A percentile compares a stretch with the other conserved stretches of the same genome.
Conservation (phyloP, 2,113 vertebrate species). For the Festucalex cinctus region DNA sequence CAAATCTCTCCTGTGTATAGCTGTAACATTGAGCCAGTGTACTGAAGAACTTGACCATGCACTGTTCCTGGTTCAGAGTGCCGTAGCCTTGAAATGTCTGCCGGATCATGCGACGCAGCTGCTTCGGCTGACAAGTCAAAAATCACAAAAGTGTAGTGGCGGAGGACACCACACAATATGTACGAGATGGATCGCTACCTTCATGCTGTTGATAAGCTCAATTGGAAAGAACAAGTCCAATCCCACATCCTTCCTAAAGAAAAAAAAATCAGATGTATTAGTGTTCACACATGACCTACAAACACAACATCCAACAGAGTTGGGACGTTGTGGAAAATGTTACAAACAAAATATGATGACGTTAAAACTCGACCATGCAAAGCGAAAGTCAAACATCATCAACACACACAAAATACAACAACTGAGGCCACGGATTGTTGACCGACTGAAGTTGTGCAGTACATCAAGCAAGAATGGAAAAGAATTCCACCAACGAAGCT, state of each 20-base stretch:
- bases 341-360: too few relatives aligned
- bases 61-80: conserved; percentile 59
- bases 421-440: too few relatives aligned
- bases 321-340: too few relatives aligned
- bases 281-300: not conserved
- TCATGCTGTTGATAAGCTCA: conserved; percentile 86
- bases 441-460: too few relatives aligned
- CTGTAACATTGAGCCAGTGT: conserved; percentile 58
- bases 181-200: conserved; percentile 66
- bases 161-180: not conserved
- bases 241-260: conserved; percentile 86
- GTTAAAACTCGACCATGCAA: too few relatives aligned
- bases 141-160: not conserved
- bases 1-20: conserved; percentile 60
- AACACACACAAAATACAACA: too few relatives aligned
- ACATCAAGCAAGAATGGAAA: too few relatives aligned
- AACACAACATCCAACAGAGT: too few relatives aligned
- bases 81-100: conserved; percentile 69
- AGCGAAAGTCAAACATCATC: too few relatives aligned
- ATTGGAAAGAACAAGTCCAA: conserved; percentile 88
- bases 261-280: not conserved
- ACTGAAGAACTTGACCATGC: conserved; percentile 56
- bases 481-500: too few relatives aligned
- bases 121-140: conserved; percentile 50
- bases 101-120: conserved; percentile 59